Conservation (phyloP, 2,113 vertebrate species). For the Eubucco bourcierii region DNA sequence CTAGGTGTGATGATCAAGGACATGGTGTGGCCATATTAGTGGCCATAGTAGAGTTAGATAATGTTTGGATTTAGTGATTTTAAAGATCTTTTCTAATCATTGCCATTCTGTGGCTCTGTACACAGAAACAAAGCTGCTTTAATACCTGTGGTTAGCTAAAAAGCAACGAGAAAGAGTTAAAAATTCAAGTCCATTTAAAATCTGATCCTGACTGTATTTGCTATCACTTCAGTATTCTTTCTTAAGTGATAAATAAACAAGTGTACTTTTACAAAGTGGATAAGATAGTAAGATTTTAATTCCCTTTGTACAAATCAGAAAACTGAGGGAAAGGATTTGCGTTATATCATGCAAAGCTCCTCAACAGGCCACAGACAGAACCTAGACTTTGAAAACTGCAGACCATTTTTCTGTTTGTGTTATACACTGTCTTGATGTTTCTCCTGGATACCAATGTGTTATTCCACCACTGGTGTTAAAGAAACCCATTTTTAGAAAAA, state of each 20-base stretch:
- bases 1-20: no score
- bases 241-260: neutral
- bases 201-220: neutral
- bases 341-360: neutral
- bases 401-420: neutral
- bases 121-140: neutral
- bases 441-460: neutral
- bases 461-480: neutral
- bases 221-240: neutral
- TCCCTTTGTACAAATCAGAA: neutral
- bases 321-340: neutral
- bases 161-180: neutral
- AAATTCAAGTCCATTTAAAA: neutral
- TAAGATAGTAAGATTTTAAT: neutral
- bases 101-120: no score
- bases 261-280: neutral
- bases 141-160: neutral
- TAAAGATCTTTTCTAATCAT: no score
- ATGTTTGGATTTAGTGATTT: no score
- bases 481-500: neutral
- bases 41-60: no score
- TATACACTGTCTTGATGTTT: neutral
- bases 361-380: neutral
- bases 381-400: neutral
- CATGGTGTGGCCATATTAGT: no score